These are phyloP conservation scores for Hippoglossus stenolepis DNA, from an alignment of 2,113 vertebrate genomes.

Conservation along the genomic window DNA sequence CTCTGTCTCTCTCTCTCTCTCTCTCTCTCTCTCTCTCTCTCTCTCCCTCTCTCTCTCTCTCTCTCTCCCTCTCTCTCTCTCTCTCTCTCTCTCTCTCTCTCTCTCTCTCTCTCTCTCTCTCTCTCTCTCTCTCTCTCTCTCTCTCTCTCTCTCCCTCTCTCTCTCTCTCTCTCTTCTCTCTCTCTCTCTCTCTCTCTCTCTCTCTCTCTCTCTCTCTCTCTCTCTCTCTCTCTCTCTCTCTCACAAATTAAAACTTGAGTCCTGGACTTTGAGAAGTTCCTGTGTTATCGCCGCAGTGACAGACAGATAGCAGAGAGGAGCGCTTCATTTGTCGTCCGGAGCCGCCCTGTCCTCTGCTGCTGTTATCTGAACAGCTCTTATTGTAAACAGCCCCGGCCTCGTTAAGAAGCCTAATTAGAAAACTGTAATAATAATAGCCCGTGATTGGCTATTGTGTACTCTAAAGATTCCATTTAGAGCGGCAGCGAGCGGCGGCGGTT, in stretches of 20 bases:
- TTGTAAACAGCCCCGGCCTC: conserved; percentile 69
- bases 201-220: not conserved
- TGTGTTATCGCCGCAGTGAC: conserved; percentile 54
- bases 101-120: no score
- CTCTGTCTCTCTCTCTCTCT: not conserved
- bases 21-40: not conserved
- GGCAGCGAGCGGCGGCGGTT: conserved; percentile 11
- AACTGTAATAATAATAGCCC: conserved; percentile 59
- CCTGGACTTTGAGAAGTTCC: conserved; percentile 50
- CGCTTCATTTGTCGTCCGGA: conserved; percentile 48
- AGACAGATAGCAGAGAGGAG: conserved; percentile 52
- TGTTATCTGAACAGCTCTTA: conserved; percentile 57
- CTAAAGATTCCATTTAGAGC: conserved; percentile 55
- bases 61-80: no score
- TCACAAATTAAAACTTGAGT: not conserved
- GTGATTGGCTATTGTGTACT: conserved; percentile 70
- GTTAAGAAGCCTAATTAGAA: conserved; percentile 74
- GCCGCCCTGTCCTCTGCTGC: conserved; percentile 50
- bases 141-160: not conserved
- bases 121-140: no score
- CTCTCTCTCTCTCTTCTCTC: no score
- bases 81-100: no score
- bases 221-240: not conserved
- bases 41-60: no score
- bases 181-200: no score